A percentile compares a stretch with the other conserved stretches of the same genome.
phyloP scores from a whole-genome alignment of 2,797 vertebrate genomes.

The Acrossocheilus fasciatus region DNA sequence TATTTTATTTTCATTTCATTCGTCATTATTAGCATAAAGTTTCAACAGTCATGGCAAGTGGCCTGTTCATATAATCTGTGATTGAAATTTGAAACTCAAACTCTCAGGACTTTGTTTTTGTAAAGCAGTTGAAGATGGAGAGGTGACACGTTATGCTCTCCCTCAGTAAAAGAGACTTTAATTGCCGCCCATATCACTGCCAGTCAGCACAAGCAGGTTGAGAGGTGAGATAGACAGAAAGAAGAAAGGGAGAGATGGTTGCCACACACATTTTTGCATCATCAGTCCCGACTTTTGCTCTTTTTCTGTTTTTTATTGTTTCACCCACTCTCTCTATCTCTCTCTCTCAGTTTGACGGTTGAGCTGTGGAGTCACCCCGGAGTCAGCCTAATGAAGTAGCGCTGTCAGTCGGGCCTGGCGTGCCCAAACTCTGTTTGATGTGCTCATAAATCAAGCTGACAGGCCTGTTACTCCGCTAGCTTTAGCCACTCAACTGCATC shows the following conservation, averaged over 20 bases:
- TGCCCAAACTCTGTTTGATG: constrained; percentile 92
- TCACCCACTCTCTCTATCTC: constrained; percentile 46
- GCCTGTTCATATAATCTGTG: neutral
- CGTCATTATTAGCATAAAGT: constrained; percentile 10
- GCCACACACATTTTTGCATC: constrained; percentile 66
- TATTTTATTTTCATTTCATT: constrained; percentile 27
- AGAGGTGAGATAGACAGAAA: constrained; percentile 47
- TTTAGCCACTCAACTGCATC: constrained; percentile 90
- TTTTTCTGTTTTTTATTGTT: constrained; percentile 62
- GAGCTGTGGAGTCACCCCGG: constrained; percentile 80
- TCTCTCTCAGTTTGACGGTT: constrained; percentile 67
- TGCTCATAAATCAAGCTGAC: constrained; percentile 98
- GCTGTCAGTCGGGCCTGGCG: constrained; percentile 89
- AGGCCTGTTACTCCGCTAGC: constrained; percentile 88
- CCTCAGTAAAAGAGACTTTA: constrained; percentile 53
- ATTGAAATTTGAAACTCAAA: constrained; percentile 8
- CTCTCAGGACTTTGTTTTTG: constrained; percentile 23
- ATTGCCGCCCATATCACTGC: constrained; percentile 57
- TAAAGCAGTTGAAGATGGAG: constrained; percentile 5
- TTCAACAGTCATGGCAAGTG: constrained; percentile 1
- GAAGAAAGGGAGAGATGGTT: constrained; percentile 59
- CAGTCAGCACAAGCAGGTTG: constrained; percentile 47
- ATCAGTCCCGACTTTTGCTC: constrained; percentile 72
- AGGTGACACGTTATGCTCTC: neutral
- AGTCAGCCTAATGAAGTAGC: constrained; percentile 93